phyloP scores from a whole-genome alignment of 1,140 invertebrate species.

The Apis florea region DNA sequence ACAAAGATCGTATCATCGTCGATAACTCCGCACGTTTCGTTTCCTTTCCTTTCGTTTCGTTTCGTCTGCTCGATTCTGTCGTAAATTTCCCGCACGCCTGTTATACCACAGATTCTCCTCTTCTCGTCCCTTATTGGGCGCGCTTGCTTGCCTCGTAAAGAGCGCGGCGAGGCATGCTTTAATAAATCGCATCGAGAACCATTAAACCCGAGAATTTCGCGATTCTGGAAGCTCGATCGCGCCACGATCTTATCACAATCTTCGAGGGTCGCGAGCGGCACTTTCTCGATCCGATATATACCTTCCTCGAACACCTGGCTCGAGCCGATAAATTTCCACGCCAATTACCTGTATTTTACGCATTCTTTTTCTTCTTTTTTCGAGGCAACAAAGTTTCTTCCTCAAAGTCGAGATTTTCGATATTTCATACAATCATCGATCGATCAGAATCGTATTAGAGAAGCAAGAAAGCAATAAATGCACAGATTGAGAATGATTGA shows the following conservation, averaged over 20 bases:
- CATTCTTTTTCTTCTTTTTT: too few relatives aligned
- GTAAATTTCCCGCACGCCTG: slow-evolving; percentile 44
- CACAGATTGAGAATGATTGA: not conserved
- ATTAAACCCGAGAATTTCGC: slow-evolving; percentile 43
- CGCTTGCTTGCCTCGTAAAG: slow-evolving; percentile 18
- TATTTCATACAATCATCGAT: not conserved
- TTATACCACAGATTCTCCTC: not conserved
- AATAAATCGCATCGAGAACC: slow-evolving; percentile 50
- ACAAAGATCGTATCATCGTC: not conserved
- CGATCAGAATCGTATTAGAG: too few relatives aligned
- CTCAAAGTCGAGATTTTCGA: too few relatives aligned
- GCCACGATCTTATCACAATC: slow-evolving; percentile 55
- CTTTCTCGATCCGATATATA: slow-evolving; percentile 3
- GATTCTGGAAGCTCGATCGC: slow-evolving; percentile 49
- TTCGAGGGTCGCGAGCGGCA: slow-evolving; percentile 13
- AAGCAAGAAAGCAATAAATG: not conserved
- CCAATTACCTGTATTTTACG: too few relatives aligned
- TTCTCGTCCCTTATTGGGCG: slow-evolving; percentile 32
- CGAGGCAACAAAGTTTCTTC: too few relatives aligned
- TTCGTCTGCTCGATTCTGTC: not conserved
- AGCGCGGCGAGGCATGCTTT: slow-evolving; percentile 36
- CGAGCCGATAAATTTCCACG: not conserved
- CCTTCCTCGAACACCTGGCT: slow-evolving; percentile 6
- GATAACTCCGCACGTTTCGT: slow-evolving; percentile 2
- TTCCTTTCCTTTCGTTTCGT: not conserved